Conservation (phyloP, 2,113 vertebrate species). For the Poecile atricapillus region DNA sequence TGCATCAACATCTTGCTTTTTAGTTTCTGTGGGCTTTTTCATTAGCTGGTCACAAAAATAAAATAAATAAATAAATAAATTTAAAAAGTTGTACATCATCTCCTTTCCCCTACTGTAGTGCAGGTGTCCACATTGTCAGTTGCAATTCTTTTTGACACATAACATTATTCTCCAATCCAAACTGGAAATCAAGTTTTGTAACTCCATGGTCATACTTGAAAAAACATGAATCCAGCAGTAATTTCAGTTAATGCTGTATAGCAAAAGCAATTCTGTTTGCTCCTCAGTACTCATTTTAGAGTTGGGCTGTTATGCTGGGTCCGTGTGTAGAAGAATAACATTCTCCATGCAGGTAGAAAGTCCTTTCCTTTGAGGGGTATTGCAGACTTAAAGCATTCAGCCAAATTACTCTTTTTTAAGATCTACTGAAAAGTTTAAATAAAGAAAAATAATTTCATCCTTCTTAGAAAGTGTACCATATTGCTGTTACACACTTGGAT, state of each 20-base stretch:
- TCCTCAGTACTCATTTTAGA: neutral
- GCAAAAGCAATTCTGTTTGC: neutral
- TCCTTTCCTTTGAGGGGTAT: neutral
- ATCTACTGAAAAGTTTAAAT: neutral
- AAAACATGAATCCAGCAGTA: neutral
- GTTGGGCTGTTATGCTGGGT: neutral
- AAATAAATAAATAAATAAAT: too few species aligned
- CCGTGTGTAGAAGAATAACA: neutral
- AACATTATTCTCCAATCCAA: neutral
- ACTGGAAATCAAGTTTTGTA: neutral
- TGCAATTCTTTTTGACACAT: neutral
- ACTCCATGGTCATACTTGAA: neutral
- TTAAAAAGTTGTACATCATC: neutral
- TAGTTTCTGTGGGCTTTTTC: neutral
- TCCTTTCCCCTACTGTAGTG: rapidly evolving
- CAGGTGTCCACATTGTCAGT: neutral
- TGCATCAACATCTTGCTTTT: neutral
- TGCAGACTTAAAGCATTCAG: neutral
- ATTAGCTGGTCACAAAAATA: neutral
- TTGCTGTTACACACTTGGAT: neutral
- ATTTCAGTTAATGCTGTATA: neutral
- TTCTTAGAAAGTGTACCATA: neutral
- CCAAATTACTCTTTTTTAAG: neutral
- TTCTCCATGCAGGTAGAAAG: neutral
- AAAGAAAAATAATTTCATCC: neutral